These are phyloP conservation scores for Myiothlypis coronata DNA, from an alignment of 2,797 vertebrate species.

Conservation along the genomic window DNA sequence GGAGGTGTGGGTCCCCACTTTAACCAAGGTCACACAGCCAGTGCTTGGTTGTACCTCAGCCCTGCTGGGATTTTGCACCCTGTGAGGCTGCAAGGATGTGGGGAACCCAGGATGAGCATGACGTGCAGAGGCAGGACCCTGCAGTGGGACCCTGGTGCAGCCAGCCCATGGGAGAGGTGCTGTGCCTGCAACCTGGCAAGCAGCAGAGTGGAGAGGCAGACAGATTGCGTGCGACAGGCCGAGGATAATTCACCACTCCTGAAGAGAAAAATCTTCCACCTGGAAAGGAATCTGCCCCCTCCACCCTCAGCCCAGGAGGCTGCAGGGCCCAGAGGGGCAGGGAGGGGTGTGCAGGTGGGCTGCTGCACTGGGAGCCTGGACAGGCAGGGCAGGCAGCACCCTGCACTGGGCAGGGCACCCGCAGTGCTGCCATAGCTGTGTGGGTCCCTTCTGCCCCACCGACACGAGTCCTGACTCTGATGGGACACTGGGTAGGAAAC, in stretches of 20 bases:
- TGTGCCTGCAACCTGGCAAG: background rate
- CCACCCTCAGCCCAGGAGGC: background rate
- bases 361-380: background rate
- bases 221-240: background rate
- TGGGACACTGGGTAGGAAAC: background rate
- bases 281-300: constrained; percentile 48
- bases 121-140: background rate
- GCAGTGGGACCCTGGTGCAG: background rate
- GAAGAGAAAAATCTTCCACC: constrained; percentile 24
- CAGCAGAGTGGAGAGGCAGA: background rate
- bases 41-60: background rate
- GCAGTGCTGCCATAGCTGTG: accelerated
- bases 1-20: background rate
- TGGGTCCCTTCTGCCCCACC: background rate
- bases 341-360: constrained; percentile 2
- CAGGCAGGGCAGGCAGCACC: background rate
- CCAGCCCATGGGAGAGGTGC: background rate
- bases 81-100: background rate
- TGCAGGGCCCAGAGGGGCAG: background rate
- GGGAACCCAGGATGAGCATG: background rate
- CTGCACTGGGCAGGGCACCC: background rate
- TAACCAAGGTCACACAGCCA: background rate
- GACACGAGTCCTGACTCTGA: accelerated
- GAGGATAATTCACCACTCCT: constrained; percentile 27
- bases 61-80: background rate